Base-by-base conservation (phyloP, 1,140 invertebrate species). In the Chionoecetes opilio region DNA sequence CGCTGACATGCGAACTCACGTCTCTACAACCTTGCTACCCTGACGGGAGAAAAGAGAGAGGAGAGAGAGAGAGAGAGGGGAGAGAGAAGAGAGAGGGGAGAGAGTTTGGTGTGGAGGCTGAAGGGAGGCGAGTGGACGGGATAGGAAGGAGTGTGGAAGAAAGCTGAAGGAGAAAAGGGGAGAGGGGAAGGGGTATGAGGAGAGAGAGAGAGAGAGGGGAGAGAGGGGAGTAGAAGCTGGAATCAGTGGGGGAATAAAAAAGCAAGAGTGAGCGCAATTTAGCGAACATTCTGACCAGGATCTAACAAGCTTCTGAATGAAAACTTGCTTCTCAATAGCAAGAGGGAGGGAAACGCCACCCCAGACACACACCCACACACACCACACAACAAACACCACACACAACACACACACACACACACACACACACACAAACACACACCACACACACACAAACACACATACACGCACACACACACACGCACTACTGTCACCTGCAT, bases 121-220 rank as follows among this genome's bases (percentile, higher is more conserved):
- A n/a, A 37, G 86, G 86, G 38, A 87, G 34, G 14, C 11, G 34
- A n/a, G 34, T 87, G 75, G 75, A 92, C 8, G 90, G 63, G 38
- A 90, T 26, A 53, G 90, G 90, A 63, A 63, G 90, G 32, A 46
- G 46, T 1, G 34, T 31, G 29, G 38, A 91, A n/a, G 63, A 63
- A 63, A 34, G 41, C 32, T 31, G 63, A 63, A 63, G 63, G 46
- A 41, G 89, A 53, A 14, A 41, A 29, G n/a, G 31, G 17, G 37
- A 53, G 31, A 46, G 89, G 29, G 89, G 29, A 29, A 32, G 37
- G 26, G 37, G n/a, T n/a, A 41, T 38, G 29, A 41, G 53, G 46
- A 53, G 89, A 53, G 46, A 91, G 89, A 53, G 46, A 91, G 89
- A 91, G 89, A 91, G 89, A 53, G 37, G 8, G 29, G 6, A 26